Evolutionary conservation across 2,888 invertebrate genomes (phyloP), one percentile per base, ranked within the genome.

Genomic region (Lottia scabra): DNA sequence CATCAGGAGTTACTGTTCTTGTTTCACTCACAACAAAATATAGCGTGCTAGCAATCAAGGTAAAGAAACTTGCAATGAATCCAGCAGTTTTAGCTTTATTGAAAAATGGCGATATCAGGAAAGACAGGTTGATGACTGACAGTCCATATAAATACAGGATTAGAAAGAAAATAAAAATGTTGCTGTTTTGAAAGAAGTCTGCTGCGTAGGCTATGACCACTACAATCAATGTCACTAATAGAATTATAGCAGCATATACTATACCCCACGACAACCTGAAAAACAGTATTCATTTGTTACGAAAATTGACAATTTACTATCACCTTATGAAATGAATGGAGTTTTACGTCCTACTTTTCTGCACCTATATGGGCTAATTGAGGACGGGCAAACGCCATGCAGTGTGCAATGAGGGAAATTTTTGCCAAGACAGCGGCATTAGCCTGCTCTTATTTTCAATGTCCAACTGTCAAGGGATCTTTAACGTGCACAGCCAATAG

Each of bases 31-130:
- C 95, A 78, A 94, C 93, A 88, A 95, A 94, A 90, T 95, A 95
- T 79, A 95, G 91, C 45, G 94, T 91, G 82, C 94, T 94, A 91
- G 95, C 92, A 79, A 95, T 92, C 86, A 94, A 94, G 30, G 95
- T 94, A 0, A 93, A 93, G 83, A 95, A 94, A 82, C 94, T 94
- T 78, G 95, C 95, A 70, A 95, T 89, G 78, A 94, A 94, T 56
- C 95, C 95, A 12, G 73, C 74, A 1, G 45, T 44, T 56, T 66
- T 76, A 4, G 87, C 94, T 86, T 94, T 94, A 84, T 94, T 94
- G 89, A 96, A 95, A 90, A 96, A 95, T 0, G 95, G 95, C 0
- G 95, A 95, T 75, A 96, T 91, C 93, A 95, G 93, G 85, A 95
- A 95, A 64, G 94, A 94, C 79, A 95, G 93, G 88, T 94, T 94